A percentile compares a stretch with the other conserved stretches of the same genome.
phyloP scores from a whole-genome alignment of 2,113 vertebrate genomes.

The Gobius niger region DNA sequence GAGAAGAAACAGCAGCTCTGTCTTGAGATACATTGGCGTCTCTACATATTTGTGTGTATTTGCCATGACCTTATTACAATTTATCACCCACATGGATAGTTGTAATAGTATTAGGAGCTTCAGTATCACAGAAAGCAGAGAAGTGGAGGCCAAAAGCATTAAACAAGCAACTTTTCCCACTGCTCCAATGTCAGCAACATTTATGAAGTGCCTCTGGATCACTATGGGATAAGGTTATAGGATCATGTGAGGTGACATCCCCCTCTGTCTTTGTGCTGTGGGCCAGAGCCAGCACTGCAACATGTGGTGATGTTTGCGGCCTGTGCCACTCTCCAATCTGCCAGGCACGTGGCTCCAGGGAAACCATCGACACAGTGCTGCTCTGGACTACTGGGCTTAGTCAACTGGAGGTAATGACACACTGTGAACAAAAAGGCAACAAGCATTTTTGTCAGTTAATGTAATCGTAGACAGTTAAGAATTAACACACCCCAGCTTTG shows the following conservation, averaged over 20 bases:
- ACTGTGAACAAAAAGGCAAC: neutral
- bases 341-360: slow-evolving; percentile 14
- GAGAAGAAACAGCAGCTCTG: neutral
- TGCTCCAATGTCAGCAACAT: slow-evolving; percentile 13
- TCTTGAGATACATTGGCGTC: neutral
- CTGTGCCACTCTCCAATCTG: slow-evolving; percentile 39
- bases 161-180: slow-evolving; percentile 22
- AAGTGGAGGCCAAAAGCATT: slow-evolving; percentile 2
- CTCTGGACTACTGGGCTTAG: neutral
- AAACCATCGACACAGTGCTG: slow-evolving; percentile 17
- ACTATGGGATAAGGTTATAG: neutral
- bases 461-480: neutral
- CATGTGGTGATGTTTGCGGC: slow-evolving; percentile 39
- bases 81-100: too few relatives aligned
- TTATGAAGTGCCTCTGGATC: slow-evolving; percentile 5
- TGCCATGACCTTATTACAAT: too few relatives aligned
- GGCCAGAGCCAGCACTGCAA: slow-evolving; percentile 25
- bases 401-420: slow-evolving; percentile 12
- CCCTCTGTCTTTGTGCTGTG: neutral
- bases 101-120: neutral
- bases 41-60: too few relatives aligned
- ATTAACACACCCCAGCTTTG: neutral
- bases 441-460: neutral
- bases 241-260: slow-evolving; percentile 24
- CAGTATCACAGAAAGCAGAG: slow-evolving; percentile 7